Evolutionary conservation across 2,113 vertebrate species (phyloP).

Genomic region (Smithornis capensis): DNA sequence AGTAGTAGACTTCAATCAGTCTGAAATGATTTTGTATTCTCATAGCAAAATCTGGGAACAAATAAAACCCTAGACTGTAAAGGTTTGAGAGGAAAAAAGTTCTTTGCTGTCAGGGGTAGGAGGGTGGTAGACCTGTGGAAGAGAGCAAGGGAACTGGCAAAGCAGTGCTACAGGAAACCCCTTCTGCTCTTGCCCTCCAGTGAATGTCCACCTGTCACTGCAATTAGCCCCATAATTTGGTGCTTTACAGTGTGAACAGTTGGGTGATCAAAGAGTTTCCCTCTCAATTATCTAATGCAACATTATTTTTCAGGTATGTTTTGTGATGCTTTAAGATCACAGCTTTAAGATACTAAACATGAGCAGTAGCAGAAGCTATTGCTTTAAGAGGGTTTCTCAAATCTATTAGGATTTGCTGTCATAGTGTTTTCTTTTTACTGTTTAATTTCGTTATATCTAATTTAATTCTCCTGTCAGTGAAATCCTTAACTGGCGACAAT

Average conservation of each 20-base stretch:
- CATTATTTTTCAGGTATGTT: neutral
- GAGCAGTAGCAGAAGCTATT: neutral
- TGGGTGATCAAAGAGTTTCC: neutral
- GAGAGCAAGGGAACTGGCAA: neutral
- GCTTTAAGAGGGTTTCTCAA: neutral
- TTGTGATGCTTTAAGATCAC: neutral
- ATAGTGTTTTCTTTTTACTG: neutral
- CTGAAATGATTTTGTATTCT: neutral
- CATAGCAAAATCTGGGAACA: neutral
- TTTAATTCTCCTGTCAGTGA: neutral
- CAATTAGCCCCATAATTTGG: neutral
- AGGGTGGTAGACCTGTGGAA: neutral
- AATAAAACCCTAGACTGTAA: neutral
- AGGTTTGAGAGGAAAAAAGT: neutral
- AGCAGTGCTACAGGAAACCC: neutral
- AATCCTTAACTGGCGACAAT: neutral
- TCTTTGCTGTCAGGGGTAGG: neutral
- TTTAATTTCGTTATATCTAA: neutral
- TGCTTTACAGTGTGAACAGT: neutral
- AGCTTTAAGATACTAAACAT: neutral
- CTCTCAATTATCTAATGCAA: neutral
- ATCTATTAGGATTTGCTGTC: neutral
- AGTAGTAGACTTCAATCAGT: neutral
- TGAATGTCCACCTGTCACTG: neutral
- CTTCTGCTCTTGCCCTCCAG: neutral